Conservation (phyloP, 2,888 invertebrate genomes). For the Phorcus lineatus region DNA sequence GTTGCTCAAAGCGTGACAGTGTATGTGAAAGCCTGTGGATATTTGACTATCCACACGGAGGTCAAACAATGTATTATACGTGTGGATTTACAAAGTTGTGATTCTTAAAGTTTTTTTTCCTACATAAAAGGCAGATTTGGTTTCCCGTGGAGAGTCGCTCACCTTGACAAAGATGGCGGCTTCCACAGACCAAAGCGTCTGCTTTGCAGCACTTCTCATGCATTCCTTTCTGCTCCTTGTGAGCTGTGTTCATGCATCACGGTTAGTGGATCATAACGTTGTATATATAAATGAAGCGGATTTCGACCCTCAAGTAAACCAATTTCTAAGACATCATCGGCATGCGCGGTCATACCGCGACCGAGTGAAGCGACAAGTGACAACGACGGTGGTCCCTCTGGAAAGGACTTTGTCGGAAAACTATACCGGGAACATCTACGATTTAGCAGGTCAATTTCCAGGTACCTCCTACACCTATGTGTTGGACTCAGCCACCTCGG, state of each 20-base stretch:
- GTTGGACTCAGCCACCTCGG: background rate
- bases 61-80: background rate
- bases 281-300: background rate
- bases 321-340: background rate
- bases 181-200: background rate
- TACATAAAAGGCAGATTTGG: background rate
- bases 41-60: background rate
- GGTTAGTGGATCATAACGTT: background rate
- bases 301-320: background rate
- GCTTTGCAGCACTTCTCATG: background rate
- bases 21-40: background rate
- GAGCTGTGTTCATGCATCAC: background rate
- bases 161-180: conserved; percentile 10
- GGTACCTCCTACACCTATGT: background rate
- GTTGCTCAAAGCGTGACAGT: background rate
- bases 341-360: background rate
- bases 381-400: background rate
- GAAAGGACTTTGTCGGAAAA: conserved; percentile 22
- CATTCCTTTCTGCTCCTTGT: background rate
- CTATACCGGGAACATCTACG: background rate
- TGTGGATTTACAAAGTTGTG: background rate
- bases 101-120: background rate
- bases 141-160: background rate
- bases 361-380: conserved; percentile 9
- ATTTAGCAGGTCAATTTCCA: background rate